Evolutionary conservation across 2,888 invertebrate species (phyloP), one percentile per base, ranked within the genome.

Genomic region (Oegoconia quadripuncta): DNA sequence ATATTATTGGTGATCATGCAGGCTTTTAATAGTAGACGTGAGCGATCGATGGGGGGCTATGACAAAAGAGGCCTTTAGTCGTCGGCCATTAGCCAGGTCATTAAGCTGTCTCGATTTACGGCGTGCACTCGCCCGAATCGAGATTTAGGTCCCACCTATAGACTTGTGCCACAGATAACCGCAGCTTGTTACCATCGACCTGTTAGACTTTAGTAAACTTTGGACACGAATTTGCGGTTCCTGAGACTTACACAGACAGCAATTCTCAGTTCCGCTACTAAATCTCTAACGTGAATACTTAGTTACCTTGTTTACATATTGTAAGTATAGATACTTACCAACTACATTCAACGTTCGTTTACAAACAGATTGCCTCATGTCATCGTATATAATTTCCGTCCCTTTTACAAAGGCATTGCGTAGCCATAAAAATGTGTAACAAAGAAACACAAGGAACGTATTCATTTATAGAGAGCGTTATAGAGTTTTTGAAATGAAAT

Each of bases 41-140:
- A 52, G 55, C 52, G 53, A 61, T 60, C 44, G 52, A 46, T 56
- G 48, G 51, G 51, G 53, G 53, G 46, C 50, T 55, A 51, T 62
- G 59, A 68, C 69, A 66, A 68, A 61, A 59, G 60, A 63, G 59
- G 54, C 58, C 52, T 59, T 56, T 46, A 44, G 54, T 53, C 56
- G 53, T 48, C 52, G 54, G 43, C 65, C 63, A 68, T 70, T 73
- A 67, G 60, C 55, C 46, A 48, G 53, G 55, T 64, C 67, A 66
- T 74, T 70, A 71, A 61, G 63, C 58, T 62, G 65, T 59, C 63
- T 65, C 61, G 54, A 59, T 56, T 56, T 59, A 64, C 57, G 61
- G 53, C 54, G 55, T 52, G 59, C 59, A 57, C 62, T 59, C 55
- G 53, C 55, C 58, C 57, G 54, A 58, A 52, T 55, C 51, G 40